phyloP scores from a whole-genome alignment of 92 coral and sea anemone species.

The Isaurus tuberculatus region DNA sequence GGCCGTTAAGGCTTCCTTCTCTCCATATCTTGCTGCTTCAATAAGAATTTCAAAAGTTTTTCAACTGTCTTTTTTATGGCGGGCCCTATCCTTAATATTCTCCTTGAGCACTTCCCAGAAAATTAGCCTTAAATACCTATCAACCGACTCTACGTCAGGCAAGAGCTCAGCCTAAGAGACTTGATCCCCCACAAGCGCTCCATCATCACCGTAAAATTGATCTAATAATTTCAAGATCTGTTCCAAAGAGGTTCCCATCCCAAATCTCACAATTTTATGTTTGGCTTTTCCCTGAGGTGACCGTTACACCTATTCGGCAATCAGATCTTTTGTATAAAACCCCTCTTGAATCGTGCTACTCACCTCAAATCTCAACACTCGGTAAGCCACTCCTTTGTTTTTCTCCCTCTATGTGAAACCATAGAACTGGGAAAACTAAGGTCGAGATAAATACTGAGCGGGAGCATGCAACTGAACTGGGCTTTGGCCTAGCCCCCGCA shows the following conservation, averaged over 20 bases:
- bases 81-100: constrained; percentile 55
- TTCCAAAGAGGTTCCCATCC: background rate
- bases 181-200: constrained; percentile 18
- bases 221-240: background rate
- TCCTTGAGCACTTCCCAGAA: constrained; percentile 48
- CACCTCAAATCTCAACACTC: constrained; percentile 58
- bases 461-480: background rate
- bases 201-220: constrained; percentile 1
- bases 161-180: constrained; percentile 46
- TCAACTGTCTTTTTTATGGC: constrained; percentile 62
- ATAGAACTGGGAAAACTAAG: constrained; percentile 56
- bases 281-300: constrained; percentile 14
- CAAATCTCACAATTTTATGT: constrained; percentile 10
- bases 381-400: constrained; percentile 51
- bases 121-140: constrained; percentile 34
- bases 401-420: constrained; percentile 35
- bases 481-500: background rate
- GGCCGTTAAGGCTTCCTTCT: too few species aligned
- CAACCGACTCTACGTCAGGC: constrained; percentile 52
- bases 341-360: constrained; percentile 30
- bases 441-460: constrained; percentile 29
- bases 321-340: constrained; percentile 41
- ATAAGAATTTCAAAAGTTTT: constrained; percentile 54
- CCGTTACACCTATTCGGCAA: background rate
- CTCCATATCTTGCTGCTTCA: too few species aligned